phyloP scores from a whole-genome alignment of 2,888 invertebrate species.

The Drosophila anomelani region DNA sequence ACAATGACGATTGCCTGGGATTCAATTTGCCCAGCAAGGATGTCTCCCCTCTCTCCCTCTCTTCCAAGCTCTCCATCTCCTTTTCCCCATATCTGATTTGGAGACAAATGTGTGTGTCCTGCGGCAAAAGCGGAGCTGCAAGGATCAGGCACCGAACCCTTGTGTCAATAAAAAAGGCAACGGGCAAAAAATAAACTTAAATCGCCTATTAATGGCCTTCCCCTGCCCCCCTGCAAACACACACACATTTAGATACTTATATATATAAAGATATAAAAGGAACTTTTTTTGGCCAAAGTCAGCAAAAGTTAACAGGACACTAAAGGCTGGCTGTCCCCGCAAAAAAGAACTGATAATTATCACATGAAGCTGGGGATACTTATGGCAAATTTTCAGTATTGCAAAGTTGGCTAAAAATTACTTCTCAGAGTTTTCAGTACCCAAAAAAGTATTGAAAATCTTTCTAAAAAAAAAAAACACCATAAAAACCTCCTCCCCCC shows the following conservation, averaged over 20 bases:
- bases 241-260: slow-evolving; percentile 13
- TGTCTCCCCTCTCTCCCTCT: neutral
- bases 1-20: slow-evolving; percentile 31
- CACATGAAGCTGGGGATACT: neutral
- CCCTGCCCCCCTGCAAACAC: neutral
- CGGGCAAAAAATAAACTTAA: slow-evolving; percentile 76
- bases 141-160: slow-evolving; percentile 23
- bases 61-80: neutral
- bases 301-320: slow-evolving; percentile 71
- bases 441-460: neutral
- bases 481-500: neutral
- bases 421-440: neutral
- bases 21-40: slow-evolving; percentile 25
- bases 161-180: slow-evolving; percentile 71
- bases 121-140: slow-evolving; percentile 24
- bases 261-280: slow-evolving; percentile 9
- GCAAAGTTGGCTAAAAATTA: neutral
- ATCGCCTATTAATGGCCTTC: slow-evolving; percentile 72
- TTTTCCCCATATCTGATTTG: slow-evolving; percentile 28
- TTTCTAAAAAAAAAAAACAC: neutral
- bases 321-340: slow-evolving; percentile 45
- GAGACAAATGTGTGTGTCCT: slow-evolving; percentile 40
- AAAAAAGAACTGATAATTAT: slow-evolving; percentile 25
- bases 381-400: neutral
- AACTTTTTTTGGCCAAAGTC: slow-evolving; percentile 64